Evolutionary conservation across 2,797 vertebrate genomes (phyloP).

Genomic region (Muraenolepis orangiensis): DNA sequence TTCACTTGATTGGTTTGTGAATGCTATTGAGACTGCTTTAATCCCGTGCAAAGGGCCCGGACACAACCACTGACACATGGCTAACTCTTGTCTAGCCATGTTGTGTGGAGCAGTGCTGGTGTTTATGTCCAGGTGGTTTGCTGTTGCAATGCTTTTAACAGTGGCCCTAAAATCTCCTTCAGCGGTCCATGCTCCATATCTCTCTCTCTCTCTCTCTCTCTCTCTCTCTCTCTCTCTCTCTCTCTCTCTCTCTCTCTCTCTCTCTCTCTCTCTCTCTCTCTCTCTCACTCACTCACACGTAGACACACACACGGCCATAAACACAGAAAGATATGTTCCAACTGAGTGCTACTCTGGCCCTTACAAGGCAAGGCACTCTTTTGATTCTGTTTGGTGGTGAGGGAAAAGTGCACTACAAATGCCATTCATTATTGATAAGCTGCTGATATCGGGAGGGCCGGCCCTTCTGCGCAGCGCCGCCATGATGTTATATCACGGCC

Average conservation of each 20-base stretch:
- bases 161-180: neutral
- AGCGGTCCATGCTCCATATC: neutral
- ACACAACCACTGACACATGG: neutral
- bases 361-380: slow-evolving; percentile 55
- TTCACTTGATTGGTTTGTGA: too few species aligned
- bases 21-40: too few species aligned
- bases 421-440: slow-evolving; percentile 64
- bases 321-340: slow-evolving; percentile 13
- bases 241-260: too few species aligned
- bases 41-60: neutral
- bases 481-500: slow-evolving; percentile 32
- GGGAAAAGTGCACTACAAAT: slow-evolving; percentile 57
- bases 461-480: slow-evolving; percentile 26
- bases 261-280: neutral
- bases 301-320: neutral
- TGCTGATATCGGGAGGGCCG: slow-evolving; percentile 54
- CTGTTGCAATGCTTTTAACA: neutral
- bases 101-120: neutral
- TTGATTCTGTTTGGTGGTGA: slow-evolving; percentile 42
- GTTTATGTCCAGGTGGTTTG: neutral
- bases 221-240: neutral
- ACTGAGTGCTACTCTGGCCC: slow-evolving; percentile 45
- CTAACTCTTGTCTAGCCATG: neutral
- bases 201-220: neutral
- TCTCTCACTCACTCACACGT: slow-evolving; percentile 8